Evolutionary conservation across 1,140 invertebrate species (phyloP).

Genomic region (Mesaphorura yosii): DNA sequence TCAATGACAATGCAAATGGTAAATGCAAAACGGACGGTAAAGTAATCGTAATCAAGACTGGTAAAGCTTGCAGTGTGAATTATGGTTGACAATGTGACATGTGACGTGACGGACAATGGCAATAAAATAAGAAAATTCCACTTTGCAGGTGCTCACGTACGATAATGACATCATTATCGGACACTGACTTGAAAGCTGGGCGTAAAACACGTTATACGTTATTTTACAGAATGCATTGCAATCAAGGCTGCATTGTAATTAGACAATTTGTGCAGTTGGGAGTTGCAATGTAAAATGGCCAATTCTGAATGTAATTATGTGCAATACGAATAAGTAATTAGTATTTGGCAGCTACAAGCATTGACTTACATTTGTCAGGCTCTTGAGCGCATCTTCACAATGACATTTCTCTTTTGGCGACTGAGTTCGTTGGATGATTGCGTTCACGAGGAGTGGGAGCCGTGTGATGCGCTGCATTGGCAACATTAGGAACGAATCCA

Average conservation of each 20-base stretch:
- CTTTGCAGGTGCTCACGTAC: too few relatives aligned
- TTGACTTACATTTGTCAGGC: constrained; percentile 25
- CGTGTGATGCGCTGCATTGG: constrained; percentile 31
- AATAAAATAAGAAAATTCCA: too few relatives aligned
- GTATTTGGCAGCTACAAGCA: neutral
- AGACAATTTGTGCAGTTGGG: neutral
- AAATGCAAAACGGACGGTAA: neutral
- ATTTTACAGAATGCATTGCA: too few relatives aligned
- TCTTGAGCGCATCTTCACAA: constrained; percentile 27
- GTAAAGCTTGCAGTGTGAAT: too few relatives aligned
- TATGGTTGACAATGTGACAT: too few relatives aligned
- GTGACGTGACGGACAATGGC: too few relatives aligned
- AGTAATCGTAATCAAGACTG: neutral
- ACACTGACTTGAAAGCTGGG: too few relatives aligned
- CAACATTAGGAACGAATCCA: constrained; percentile 30
- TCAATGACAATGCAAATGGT: neutral
- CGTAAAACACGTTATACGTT: too few relatives aligned
- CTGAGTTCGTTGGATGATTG: constrained; percentile 24
- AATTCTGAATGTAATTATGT: too few relatives aligned
- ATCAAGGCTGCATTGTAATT: too few relatives aligned
- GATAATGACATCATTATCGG: too few relatives aligned
- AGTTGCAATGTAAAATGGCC: too few relatives aligned
- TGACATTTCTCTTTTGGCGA: constrained; percentile 17
- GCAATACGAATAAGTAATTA: neutral
- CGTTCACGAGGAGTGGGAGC: constrained; percentile 28